Conservation (phyloP, 2,888 invertebrate species). For the Punctoribates punctum region DNA sequence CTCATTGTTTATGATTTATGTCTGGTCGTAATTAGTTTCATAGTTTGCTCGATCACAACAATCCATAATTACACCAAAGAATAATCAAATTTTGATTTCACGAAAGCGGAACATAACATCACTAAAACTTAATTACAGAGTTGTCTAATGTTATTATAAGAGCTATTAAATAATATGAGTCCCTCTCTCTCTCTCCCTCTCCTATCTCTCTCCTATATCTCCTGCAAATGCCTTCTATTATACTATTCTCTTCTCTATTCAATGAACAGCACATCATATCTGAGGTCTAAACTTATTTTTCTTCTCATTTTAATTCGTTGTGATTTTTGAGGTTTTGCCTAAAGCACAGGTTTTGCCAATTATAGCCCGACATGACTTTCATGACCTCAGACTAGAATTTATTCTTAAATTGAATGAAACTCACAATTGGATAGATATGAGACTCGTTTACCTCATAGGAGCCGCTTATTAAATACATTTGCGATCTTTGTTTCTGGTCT, state of each 20-base stretch:
- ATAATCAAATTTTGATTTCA: conserved; percentile 32
- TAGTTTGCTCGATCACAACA: conserved; percentile 26
- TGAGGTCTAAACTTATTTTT: not conserved
- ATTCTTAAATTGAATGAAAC: not conserved
- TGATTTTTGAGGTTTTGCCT: not conserved
- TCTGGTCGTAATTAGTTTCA: conserved; percentile 20
- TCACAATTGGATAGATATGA: conserved; percentile 10
- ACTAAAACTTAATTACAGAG: conserved; percentile 17
- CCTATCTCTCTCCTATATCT: conserved; percentile 21
- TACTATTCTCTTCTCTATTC: too few relatives aligned
- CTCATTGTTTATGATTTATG: conserved; percentile 37
- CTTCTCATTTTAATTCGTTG: conserved; percentile 8
- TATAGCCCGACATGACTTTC: conserved; percentile 7
- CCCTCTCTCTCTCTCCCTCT: conserved; percentile 22
- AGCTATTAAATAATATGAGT: conserved; percentile 16
- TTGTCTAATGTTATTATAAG: conserved; percentile 16
- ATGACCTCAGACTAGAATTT: conserved; percentile 7
- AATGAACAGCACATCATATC: too few relatives aligned
- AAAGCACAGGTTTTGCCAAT: not conserved
- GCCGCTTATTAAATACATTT: conserved; percentile 14
- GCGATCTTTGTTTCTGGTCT: not conserved
- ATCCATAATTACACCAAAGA: conserved; percentile 31
- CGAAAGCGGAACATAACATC: conserved; percentile 10
- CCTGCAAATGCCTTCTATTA: too few relatives aligned
- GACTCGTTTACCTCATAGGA: not conserved